Evolutionary conservation across 2,888 invertebrate genomes (phyloP).

Genomic region (Chirona hameri): DNA sequence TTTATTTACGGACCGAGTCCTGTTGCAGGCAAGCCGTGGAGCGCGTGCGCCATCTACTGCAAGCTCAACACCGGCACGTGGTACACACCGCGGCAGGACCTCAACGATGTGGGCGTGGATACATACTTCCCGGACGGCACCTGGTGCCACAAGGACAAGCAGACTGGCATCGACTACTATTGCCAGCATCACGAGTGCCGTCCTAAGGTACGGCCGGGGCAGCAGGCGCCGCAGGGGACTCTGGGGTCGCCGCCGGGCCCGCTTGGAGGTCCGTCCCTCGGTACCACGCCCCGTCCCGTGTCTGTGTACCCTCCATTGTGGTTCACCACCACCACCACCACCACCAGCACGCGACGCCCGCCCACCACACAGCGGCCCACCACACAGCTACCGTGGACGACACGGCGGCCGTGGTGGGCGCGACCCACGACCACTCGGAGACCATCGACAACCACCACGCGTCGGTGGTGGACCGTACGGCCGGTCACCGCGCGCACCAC

Average conservation of each 20-base stretch:
- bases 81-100: conserved; percentile 70
- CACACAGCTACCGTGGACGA: neutral
- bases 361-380: neutral
- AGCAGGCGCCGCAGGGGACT: neutral
- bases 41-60: conserved; percentile 76
- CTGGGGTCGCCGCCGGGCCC: neutral
- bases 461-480: too few relatives aligned
- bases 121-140: conserved; percentile 75
- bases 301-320: neutral
- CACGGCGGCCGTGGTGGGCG: neutral
- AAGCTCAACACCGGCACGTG: conserved; percentile 60
- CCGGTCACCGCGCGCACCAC: too few relatives aligned
- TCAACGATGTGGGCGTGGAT: conserved; percentile 58
- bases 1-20: too few relatives aligned
- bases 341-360: conserved; percentile 9
- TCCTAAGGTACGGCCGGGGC: conserved; percentile 5
- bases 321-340: conserved; percentile 27
- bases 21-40: conserved; percentile 63
- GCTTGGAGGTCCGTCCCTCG: too few relatives aligned
- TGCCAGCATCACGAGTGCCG: conserved; percentile 66
- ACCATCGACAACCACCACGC: too few relatives aligned
- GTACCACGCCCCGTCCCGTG: too few relatives aligned
- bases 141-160: conserved; percentile 67
- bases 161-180: conserved; percentile 57
- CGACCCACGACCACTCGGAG: too few relatives aligned